Evolutionary conservation across 2,113 vertebrate genomes (phyloP), one percentile per base, ranked within the genome.

Genomic region (Vidua chalybeata): DNA sequence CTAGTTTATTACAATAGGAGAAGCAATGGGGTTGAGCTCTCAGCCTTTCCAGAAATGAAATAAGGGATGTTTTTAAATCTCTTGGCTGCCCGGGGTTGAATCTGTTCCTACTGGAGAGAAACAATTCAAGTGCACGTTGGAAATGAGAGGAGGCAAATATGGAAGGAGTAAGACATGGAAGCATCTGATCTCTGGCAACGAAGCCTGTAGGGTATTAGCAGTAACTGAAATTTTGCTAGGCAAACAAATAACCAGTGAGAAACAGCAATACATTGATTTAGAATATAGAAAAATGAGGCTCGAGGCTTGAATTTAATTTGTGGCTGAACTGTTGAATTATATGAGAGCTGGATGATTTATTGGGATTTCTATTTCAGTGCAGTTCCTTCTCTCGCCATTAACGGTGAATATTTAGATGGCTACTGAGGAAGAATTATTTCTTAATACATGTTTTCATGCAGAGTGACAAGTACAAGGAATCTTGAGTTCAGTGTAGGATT

Each of bases 171-270:
- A 54, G 37, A 52, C 2, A 1, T 6, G 23, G 58, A 59, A 78
- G 4, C 22, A 5, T 13, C 3, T 2, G 28, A 37, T 72, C 9
- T 85, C 62, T 58, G 11, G 79, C 35, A 46, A 30, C 19, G 33
- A 30, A n/a, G 37, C 24, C 18, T 15, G 15, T 21, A 48, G 39
- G 0, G 0, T 31, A 3, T 15, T 30, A 30, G 26, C 19, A 79
- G 39, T 8, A 41, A 46, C 8, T 23, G 56, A 13, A 49, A 79
- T 21, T 30, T 55, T 82, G 23, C 39, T 55, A 8, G 24, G 7
- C 39, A 31, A 84, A 46, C 31, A 86, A 67, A 8, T 23, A 69
- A 33, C 5, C 21, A 64, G 23, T 48, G 27, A 81, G 37, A 66
- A 87, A 58, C 7, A 27, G 30, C 6, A 6, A 37, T 71, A 22